These are phyloP conservation scores for Orbicella faveolata DNA, from an alignment of 64 coral and sea anemone species.

Conservation along the genomic window DNA sequence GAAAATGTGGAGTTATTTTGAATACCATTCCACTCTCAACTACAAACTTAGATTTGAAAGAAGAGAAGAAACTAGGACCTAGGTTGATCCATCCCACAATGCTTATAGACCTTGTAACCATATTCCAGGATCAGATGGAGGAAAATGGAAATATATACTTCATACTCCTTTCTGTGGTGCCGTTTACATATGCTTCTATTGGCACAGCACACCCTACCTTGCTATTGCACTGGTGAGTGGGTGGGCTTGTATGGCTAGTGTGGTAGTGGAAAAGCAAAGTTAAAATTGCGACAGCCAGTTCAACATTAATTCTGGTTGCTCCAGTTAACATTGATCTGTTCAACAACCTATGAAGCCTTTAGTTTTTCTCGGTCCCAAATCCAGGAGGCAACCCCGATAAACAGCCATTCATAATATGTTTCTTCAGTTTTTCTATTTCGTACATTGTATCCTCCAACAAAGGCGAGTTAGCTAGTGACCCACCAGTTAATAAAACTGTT, in stretches of 20 bases:
- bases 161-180: too few species aligned
- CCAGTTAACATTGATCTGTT: slow-evolving; percentile 30
- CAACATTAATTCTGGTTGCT: slow-evolving; percentile 31
- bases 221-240: neutral
- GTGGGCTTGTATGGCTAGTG: neutral
- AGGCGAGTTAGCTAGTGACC: neutral
- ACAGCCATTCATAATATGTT: slow-evolving; percentile 47
- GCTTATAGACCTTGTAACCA: too few species aligned
- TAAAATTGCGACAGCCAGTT: slow-evolving; percentile 29
- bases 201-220: slow-evolving; percentile 4
- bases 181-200: neutral
- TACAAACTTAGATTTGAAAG: too few species aligned
- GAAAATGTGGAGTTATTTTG: too few species aligned
- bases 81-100: too few species aligned
- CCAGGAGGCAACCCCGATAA: slow-evolving; percentile 39
- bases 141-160: too few species aligned
- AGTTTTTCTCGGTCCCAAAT: slow-evolving; percentile 58
- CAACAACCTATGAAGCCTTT: slow-evolving; percentile 47
- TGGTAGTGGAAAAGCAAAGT: slow-evolving; percentile 26
- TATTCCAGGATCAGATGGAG: too few species aligned
- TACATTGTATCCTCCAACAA: neutral
- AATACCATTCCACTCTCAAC: too few species aligned
- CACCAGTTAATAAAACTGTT: slow-evolving; percentile 46
- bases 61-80: too few species aligned
- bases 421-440: slow-evolving; percentile 33